Evolutionary conservation across 2,888 invertebrate species (phyloP), one percentile per base, ranked within the genome.

Genomic region (Spicauda simplicius): DNA sequence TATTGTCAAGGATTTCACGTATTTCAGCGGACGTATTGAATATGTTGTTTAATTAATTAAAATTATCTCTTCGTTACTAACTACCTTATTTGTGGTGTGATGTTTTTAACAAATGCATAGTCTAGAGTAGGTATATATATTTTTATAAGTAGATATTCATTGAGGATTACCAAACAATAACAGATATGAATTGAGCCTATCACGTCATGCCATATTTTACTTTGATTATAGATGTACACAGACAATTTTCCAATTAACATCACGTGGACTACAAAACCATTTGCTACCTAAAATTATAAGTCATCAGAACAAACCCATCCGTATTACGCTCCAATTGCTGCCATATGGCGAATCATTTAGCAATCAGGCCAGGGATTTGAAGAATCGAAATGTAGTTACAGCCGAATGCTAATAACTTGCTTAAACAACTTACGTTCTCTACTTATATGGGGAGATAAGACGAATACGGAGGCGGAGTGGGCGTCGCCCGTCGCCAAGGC

Each of bases 391-490:
- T 65, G 33, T 30, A 30, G 25, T 33, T 69, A 66, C 69, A 74
- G 73, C 82, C 79, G 81, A 84, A 86, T 85, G 81, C 76, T 84
- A 86, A 87, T 88, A 79, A 81, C 76, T 71, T 70, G 68, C 66
- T 74, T 68, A 75, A 75, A 79, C 74, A 76, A 71, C 74, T 70
- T 79, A 86, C 89, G 80, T 86, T 89, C 89, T 77, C 86, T 81
- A 73, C 89, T 81, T 90, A 90, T 87, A 90, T 75, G 90, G 90
- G 72, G 75, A 82, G 88, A 88, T 90, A 86, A 82, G 77, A 84
- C 84, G 76, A 82, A 86, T 86, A 85, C 74, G 80, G 79, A 77
- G 73, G 76, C 79, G 71, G 70, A 77, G 92, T 91, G 85, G 90
- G 91, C 86, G 91, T 84, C 77, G 81, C 77, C 85, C 82, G 88